Conservation (phyloP, 2,888 invertebrate species). For the Schizaphis graminum region DNA sequence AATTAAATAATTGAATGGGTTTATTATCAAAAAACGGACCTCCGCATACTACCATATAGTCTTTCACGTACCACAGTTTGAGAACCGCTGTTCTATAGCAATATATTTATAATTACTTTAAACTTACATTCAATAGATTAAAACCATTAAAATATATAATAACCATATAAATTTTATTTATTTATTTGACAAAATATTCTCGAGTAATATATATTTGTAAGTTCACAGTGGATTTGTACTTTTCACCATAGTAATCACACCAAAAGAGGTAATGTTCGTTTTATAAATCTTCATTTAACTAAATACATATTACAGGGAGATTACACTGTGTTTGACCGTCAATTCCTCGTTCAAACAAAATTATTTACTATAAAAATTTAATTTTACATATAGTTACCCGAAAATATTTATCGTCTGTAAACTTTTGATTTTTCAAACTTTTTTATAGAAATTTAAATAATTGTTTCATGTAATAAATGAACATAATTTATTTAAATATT, state of each 20-base stretch:
- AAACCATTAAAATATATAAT: not conserved
- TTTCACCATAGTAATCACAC: not conserved
- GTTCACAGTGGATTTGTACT: not conserved
- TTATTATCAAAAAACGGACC: no score
- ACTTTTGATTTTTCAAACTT: not conserved
- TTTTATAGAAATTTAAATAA: not conserved
- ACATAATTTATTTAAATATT: not conserved
- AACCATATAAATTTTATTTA: not conserved
- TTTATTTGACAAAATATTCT: not conserved
- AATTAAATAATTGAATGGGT: no score
- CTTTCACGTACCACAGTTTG: no score
- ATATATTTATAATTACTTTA: not conserved
- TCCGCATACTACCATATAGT: no score
- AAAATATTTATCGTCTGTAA: not conserved
- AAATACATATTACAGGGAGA: not conserved
- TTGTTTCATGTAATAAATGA: not conserved
- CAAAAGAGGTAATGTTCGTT: not conserved
- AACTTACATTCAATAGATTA: not conserved
- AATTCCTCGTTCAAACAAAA: not conserved
- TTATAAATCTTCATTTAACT: not conserved
- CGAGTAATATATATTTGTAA: not conserved
- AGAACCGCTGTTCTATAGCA: no score
- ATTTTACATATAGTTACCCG: not conserved
- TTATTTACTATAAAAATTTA: not conserved
- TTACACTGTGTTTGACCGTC: not conserved